Base-by-base conservation (phyloP, 2,797 vertebrate genomes). In the Peromyscus eremicus region DNA sequence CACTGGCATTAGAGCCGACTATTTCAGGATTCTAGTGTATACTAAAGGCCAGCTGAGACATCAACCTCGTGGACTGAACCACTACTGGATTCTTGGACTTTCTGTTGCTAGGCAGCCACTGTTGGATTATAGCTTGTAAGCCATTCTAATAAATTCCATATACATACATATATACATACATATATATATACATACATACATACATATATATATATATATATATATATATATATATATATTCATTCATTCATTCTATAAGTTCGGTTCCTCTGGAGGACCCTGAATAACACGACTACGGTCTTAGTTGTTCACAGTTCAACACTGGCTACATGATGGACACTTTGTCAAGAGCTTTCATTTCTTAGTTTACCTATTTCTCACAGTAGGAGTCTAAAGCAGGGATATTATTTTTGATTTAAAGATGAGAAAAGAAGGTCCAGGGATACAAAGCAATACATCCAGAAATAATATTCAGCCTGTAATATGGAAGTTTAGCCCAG, bases 401-500 rank as follows among this genome's bases (percentile, higher is more conserved):
- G 21, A 12, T 62, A 40, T 66, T n/a, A 37, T 32, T 79, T 93
- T 57, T 60, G 19, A 89, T 80, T 40, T 32, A 37, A 83, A 92
- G 57, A 60, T 60, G 77, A 96, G 77, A 40, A 92, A 80, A 86
- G 79, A 68, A 82, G 32, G 80, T 46, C 52, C 40, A 83, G 82
- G 88, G 79, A 52, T 66, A 14, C 52, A 32, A 80, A 77, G 64
- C 40, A 71, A 82, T 12, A 57, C 17, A 9, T 55, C 5, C 90
- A 86, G 66, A 77, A 91, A 52, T 37, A 89, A 60, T 43, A 89
- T 73, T 89, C 43, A 80, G 73, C 40, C 6, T 90, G 46, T 10
- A 14, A 87, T 37, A 34, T 91, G 40, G 76, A 86, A 71, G 92
- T 93, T 43, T 68, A 96, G 68, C 52, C 52, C 10, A 80, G 85